phyloP scores from a whole-genome alignment of 1,140 invertebrate genomes.

The Nixonia krombeini region DNA sequence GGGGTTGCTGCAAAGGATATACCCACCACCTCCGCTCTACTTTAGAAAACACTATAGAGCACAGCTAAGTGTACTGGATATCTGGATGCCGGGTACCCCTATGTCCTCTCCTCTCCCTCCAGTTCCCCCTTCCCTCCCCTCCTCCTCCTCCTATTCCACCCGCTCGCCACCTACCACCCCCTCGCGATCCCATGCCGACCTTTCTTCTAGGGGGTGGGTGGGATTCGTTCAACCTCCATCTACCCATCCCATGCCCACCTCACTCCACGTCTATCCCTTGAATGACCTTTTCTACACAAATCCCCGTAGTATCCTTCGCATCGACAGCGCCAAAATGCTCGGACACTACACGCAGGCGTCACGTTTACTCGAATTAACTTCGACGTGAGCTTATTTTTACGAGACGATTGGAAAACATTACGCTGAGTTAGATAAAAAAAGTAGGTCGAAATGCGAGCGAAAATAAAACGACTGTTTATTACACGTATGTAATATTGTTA shows the following conservation, averaged over 20 bases:
- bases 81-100: constrained; percentile 41
- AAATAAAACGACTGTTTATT: too few species aligned
- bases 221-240: background rate
- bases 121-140: too few species aligned
- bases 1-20: constrained; percentile 58
- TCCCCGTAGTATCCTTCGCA: background rate
- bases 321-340: background rate
- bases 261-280: background rate
- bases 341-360: background rate
- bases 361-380: constrained; percentile 13
- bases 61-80: constrained; percentile 57
- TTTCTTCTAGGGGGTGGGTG: background rate
- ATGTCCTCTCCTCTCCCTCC: constrained; percentile 35
- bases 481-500: too few species aligned
- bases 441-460: too few species aligned
- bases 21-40: constrained; percentile 49
- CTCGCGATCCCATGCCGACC: constrained; percentile 16
- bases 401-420: background rate
- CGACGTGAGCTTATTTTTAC: background rate
- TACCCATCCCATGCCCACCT: constrained; percentile 17
- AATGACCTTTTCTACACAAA: background rate
- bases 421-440: background rate
- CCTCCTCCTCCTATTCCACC: too few species aligned
- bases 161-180: too few species aligned
- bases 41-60: constrained; percentile 55